Base-by-base conservation (phyloP, 1,140 invertebrate species). In the Drosophila ambigua region DNA sequence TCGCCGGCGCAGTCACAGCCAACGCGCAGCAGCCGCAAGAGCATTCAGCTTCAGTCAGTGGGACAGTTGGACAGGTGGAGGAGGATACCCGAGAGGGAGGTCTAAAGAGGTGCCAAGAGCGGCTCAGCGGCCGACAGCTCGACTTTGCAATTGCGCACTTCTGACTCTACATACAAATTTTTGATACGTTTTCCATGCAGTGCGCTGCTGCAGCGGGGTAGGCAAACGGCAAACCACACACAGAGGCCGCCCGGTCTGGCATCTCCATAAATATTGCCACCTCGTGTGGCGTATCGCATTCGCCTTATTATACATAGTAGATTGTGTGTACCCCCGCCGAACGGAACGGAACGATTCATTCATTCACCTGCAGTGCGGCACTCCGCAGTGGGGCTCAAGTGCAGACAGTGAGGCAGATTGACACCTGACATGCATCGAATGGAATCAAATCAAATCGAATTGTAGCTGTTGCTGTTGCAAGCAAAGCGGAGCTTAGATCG, bases 121-220 rank as follows among this genome's bases (percentile, higher is more conserved):
- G 57, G 31, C 55, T 46, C 57, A 16, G 16, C 49, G 61, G 65
- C 60, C 76, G 77, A 82, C 79, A 82, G 76, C 71, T 74, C 72
- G 82, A 67, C 69, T 75, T 74, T 82, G 82, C 82, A 85, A 85
- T 85, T 85, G 82, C 82, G 83, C 83, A 87, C 82, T 80, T 84
- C 71, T 83, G 46, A 77, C 71, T 83, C 71, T 83, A 44, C 74
- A 80, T 77, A 44, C 65, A 49, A 49, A 73, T 52, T 84, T 79
- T 85, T 81, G 82, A 85, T 85, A 69, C 74, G 84, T 74, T 77
- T 72, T 41, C 13, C 39, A 55, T 75, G 73, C 75, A 75, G 72
- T 54, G 57, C 65, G n/a, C n/a, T n/a, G n/a, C n/a, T n/a, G n/a
- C n/a, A n/a, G n/a, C n/a, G n/a, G n/a, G n/a, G n/a, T n/a, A n/a